Conservation (phyloP, 2,888 invertebrate species). For the Agapostemon virescens region DNA sequence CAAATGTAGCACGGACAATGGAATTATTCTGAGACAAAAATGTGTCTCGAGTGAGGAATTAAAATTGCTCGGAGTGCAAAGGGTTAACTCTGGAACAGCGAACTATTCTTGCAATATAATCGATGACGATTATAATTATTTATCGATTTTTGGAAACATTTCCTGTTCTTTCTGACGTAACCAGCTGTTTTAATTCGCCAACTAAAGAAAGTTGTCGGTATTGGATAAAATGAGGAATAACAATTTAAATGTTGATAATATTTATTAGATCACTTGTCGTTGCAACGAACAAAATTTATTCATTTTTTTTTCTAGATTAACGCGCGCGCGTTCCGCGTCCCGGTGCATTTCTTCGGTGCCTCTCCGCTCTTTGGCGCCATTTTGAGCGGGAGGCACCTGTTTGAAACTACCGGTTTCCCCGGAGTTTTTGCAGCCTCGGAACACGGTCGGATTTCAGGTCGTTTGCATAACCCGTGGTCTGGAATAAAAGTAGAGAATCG, state of each 20-base stretch:
- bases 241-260: not conserved
- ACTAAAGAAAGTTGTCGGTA: not conserved
- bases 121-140: too few species aligned
- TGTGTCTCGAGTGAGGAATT: too few species aligned
- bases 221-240: not conserved
- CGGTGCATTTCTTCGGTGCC: not conserved
- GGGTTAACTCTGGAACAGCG: too few species aligned
- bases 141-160: too few species aligned
- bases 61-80: too few species aligned
- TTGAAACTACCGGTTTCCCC: not conserved
- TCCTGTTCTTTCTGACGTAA: too few species aligned
- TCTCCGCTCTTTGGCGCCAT: constrained; percentile 44
- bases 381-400: constrained; percentile 4
- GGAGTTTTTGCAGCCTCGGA: not conserved
- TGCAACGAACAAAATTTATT: constrained; percentile 33
- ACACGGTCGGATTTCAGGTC: constrained; percentile 1
- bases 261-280: constrained; percentile 40
- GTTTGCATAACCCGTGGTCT: not conserved
- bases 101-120: too few species aligned
- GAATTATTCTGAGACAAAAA: too few species aligned
- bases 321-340: not conserved
- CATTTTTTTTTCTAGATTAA: not conserved
- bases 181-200: too few species aligned
- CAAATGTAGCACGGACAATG: too few species aligned
- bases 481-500: not conserved